phyloP scores from a whole-genome alignment of 2,888 invertebrate species.

The Flexamia atlantica region DNA sequence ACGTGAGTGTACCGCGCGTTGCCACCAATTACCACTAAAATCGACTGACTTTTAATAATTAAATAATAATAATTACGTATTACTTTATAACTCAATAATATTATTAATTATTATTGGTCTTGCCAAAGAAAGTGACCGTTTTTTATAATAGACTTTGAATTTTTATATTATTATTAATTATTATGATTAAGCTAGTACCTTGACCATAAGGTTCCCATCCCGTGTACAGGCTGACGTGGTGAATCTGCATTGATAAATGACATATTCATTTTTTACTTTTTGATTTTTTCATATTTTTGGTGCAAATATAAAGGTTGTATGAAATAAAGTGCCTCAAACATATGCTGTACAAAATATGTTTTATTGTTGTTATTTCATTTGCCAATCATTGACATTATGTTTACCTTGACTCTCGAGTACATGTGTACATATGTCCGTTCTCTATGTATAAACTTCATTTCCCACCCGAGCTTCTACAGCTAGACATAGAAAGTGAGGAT shows the following conservation, averaged over 20 bases:
- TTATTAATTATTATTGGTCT: slow-evolving; percentile 68
- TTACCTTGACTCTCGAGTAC: slow-evolving; percentile 1
- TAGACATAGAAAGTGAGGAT: not conserved
- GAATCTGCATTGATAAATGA: slow-evolving; percentile 44
- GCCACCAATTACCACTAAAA: slow-evolving; percentile 65
- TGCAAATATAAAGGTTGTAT: slow-evolving; percentile 56
- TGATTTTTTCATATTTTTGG: slow-evolving; percentile 51
- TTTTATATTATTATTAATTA: slow-evolving; percentile 68
- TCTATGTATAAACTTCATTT: slow-evolving; percentile 13
- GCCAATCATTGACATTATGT: slow-evolving; percentile 4
- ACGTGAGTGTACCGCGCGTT: slow-evolving; percentile 62
- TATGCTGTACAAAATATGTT: slow-evolving; percentile 45
- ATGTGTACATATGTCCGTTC: slow-evolving; percentile 27
- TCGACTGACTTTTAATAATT: slow-evolving; percentile 70
- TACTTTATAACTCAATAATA: slow-evolving; percentile 69
- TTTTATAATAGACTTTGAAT: slow-evolving; percentile 70
- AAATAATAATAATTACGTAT: slow-evolving; percentile 69
- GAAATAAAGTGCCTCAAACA: slow-evolving; percentile 58
- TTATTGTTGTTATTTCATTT: slow-evolving; percentile 24
- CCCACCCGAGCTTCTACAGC: slow-evolving; percentile 17
- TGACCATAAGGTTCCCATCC: slow-evolving; percentile 50
- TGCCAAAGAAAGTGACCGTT: slow-evolving; percentile 70
- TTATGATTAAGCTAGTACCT: slow-evolving; percentile 65
- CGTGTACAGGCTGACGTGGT: slow-evolving; percentile 52
- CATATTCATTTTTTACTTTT: slow-evolving; percentile 41